Conservation (phyloP, 23 tunicate species). For the Halocynthia aurantium region DNA sequence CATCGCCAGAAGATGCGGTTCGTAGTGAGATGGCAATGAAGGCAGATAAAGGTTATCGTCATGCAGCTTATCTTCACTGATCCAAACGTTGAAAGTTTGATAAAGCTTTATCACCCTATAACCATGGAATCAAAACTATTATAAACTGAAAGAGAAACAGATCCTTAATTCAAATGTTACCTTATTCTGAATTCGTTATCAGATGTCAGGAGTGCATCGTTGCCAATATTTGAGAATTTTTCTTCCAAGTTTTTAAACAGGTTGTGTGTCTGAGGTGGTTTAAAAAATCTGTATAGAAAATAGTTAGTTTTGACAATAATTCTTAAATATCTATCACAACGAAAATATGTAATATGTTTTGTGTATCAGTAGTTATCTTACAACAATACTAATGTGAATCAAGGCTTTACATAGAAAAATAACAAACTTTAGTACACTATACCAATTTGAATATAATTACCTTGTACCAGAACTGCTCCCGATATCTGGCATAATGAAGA, state of each 20-base stretch:
- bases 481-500: slow-evolving; percentile 36
- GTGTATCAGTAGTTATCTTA: no score
- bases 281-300: not conserved
- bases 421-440: no score
- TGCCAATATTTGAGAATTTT: not conserved
- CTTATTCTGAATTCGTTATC: no score
- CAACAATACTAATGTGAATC: no score
- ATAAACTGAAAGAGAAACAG: no score
- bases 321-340: no score
- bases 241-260: slow-evolving; percentile 6
- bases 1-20: slow-evolving; percentile 42
- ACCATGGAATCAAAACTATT: no score
- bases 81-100: slow-evolving; percentile 65
- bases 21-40: slow-evolving; percentile 72
- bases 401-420: no score
- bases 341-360: no score
- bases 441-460: slow-evolving; percentile 1
- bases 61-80: slow-evolving; percentile 74
- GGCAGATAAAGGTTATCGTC: slow-evolving; percentile 75
- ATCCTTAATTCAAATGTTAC: no score
- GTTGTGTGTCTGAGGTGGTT: not conserved
- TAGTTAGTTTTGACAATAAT: no score
- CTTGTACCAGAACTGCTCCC: slow-evolving; percentile 53
- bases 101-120: slow-evolving; percentile 11
- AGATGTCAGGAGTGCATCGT: not conserved